Evolutionary conservation across 2,888 invertebrate genomes (phyloP).

Genomic region (Euproctis similis): DNA sequence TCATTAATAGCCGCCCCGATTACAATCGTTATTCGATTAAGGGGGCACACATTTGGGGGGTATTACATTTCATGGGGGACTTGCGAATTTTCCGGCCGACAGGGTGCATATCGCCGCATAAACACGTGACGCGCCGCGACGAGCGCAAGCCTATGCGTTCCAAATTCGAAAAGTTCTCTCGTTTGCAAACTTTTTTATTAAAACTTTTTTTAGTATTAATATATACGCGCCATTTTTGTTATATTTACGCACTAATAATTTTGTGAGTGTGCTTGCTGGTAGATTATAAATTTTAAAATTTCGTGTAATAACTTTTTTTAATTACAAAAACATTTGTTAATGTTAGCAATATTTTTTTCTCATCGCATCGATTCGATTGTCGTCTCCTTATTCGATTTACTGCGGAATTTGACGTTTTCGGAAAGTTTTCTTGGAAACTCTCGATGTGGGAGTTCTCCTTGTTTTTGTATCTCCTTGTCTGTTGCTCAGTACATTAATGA

Average conservation of each 20-base stretch:
- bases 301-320: too few species aligned
- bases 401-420: conserved; percentile 55
- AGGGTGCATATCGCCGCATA: conserved; percentile 59
- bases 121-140: conserved; percentile 63
- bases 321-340: too few species aligned
- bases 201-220: conserved; percentile 10
- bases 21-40: conserved; percentile 61
- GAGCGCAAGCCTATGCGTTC: conserved; percentile 63
- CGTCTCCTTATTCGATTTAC: conserved; percentile 54
- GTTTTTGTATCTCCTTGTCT: conserved; percentile 45
- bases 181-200: conserved; percentile 7
- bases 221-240: neutral
- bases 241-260: neutral
- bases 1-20: conserved; percentile 54
- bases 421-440: conserved; percentile 57
- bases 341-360: too few species aligned
- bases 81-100: conserved; percentile 58
- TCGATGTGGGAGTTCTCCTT: conserved; percentile 57
- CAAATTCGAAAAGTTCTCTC: conserved; percentile 32
- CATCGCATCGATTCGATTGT: conserved; percentile 42
- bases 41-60: conserved; percentile 33
- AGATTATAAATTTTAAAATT: too few species aligned
- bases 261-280: too few species aligned
- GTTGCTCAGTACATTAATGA: conserved; percentile 47
- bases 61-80: conserved; percentile 44